Conservation (phyloP, 2,888 invertebrate species). For the Laothoe populi region DNA sequence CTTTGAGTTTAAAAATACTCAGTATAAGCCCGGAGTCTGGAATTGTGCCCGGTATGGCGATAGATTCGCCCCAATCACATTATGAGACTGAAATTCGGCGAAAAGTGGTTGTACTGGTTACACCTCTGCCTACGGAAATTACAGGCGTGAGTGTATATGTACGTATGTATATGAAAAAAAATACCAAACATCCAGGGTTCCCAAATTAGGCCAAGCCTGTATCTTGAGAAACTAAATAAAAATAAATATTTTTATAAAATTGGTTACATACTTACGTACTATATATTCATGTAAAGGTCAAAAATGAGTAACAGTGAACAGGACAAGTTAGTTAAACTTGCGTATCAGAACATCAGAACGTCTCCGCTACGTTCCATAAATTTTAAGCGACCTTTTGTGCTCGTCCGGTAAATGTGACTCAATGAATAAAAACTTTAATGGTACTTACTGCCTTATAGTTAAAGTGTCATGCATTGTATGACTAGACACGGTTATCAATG, state of each 20-base stretch:
- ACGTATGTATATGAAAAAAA: no score
- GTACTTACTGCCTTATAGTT: background rate
- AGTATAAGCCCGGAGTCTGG: no score
- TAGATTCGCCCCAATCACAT: no score
- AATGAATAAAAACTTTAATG: background rate
- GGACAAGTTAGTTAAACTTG: slow-evolving; percentile 22
- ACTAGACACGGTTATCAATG: background rate
- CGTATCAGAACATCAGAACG: slow-evolving; percentile 26
- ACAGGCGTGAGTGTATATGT: no score
- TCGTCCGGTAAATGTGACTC: slow-evolving; percentile 9
- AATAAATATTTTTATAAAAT: background rate
- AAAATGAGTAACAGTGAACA: slow-evolving; percentile 26
- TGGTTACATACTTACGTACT: slow-evolving; percentile 5
- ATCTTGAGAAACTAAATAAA: background rate
- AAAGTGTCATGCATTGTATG: background rate
- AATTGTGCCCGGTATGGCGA: no score
- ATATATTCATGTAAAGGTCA: slow-evolving; percentile 14
- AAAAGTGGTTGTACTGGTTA: no score
- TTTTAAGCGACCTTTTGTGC: slow-evolving; percentile 2
- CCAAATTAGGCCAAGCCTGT: no score
- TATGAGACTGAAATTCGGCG: no score
- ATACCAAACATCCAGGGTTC: no score
- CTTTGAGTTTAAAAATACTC: no score
- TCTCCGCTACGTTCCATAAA: slow-evolving; percentile 23
- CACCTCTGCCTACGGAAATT: no score